Percentiles rank a stretch among this genome's conserved stretches.
Conservation (phyloP, 2,113 vertebrate genomes). For the Mesoclemmys tuberculata region DNA sequence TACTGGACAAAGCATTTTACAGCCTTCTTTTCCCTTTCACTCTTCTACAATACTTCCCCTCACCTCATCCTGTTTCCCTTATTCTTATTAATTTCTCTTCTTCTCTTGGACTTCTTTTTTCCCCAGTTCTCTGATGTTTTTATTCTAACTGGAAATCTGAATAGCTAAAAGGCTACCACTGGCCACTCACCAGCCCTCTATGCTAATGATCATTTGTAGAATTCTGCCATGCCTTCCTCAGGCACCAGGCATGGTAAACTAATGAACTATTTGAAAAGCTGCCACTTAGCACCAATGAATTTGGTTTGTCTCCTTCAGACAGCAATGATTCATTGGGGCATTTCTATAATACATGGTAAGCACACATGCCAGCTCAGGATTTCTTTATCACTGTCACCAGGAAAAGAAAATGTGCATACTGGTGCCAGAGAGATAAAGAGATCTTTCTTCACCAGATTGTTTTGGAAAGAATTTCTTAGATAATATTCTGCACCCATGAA, state of each 20-base stretch:
- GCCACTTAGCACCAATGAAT: neutral
- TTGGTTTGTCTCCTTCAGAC: neutral
- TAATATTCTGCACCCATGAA: neutral
- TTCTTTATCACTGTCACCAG: neutral
- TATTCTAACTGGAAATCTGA: neutral
- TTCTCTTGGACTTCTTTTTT: neutral
- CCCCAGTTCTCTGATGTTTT: neutral
- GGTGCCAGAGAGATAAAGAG: neutral
- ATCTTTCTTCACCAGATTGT: neutral
- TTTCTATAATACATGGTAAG: neutral
- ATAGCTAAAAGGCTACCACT: no score
- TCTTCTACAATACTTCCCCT: neutral
- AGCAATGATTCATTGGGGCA: neutral
- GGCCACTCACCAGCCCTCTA: no score
- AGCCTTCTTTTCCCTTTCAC: no score
- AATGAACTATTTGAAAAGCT: neutral
- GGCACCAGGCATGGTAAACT: neutral
- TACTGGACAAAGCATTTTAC: no score
- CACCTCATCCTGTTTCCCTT: neutral
- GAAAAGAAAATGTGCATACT: neutral
- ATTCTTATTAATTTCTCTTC: neutral
- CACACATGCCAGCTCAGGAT: accelerated
- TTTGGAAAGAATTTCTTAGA: conserved; percentile 25
- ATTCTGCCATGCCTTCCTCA: no score
- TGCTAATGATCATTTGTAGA: no score